Conservation (phyloP, 2,888 invertebrate species). For the Tipula confusa region DNA sequence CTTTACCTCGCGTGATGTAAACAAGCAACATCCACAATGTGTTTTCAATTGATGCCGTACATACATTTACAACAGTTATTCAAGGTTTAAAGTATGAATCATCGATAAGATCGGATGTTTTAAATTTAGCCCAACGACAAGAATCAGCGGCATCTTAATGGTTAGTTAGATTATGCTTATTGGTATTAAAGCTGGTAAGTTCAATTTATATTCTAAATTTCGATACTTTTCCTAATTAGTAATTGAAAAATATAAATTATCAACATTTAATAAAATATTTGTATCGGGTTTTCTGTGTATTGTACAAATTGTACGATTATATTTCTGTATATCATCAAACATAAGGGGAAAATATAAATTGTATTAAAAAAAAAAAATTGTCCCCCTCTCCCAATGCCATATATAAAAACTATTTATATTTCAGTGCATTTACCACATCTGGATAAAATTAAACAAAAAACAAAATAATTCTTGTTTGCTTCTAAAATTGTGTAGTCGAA, state of each 20-base stretch:
- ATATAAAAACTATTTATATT: not conserved
- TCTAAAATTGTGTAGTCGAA: not conserved
- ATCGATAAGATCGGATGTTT: not conserved
- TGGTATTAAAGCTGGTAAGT: too few species aligned
- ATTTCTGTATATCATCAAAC: not conserved
- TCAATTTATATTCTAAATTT: not conserved
- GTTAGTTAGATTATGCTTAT: not conserved
- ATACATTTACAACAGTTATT: too few species aligned
- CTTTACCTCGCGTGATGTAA: not conserved
- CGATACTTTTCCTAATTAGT: not conserved
- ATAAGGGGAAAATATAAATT: not conserved
- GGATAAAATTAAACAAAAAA: not conserved
- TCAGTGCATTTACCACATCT: constrained; percentile 1
- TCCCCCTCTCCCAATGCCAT: not conserved
- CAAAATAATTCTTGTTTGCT: not conserved
- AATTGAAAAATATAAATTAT: not conserved
- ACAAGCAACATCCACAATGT: not conserved
- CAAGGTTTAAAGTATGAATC: not conserved
- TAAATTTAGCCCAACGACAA: not conserved
- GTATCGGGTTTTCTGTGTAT: not conserved
- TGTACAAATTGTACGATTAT: not conserved
- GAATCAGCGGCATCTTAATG: not conserved
- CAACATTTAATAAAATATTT: not conserved
- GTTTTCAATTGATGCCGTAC: too few species aligned
- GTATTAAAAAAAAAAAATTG: not conserved